These are phyloP conservation scores for Eupristina koningsbergeri DNA, from an alignment of 1,140 invertebrate species.

Conservation along the genomic window DNA sequence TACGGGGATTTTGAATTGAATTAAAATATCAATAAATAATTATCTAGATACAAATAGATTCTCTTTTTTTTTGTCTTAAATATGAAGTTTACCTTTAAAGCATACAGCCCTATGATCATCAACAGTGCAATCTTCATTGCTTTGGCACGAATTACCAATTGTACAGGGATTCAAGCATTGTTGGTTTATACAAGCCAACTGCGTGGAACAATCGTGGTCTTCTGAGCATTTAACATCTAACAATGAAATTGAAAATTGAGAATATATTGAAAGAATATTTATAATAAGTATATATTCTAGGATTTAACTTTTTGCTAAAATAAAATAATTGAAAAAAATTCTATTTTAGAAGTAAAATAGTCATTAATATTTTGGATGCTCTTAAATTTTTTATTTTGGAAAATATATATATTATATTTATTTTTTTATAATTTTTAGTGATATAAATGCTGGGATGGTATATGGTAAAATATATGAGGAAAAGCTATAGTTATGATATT, in stretches of 20 bases:
- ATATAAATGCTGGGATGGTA: conserved; percentile 10
- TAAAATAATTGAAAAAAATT: not conserved
- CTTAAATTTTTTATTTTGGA: not conserved
- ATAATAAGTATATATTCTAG: too few species aligned
- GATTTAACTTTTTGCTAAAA: not conserved
- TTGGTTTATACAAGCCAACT: conserved; percentile 84
- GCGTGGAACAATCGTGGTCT: conserved; percentile 81
- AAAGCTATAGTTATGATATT: conserved; percentile 8
- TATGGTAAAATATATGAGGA: conserved; percentile 1
- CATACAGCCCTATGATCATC: conserved; percentile 85
- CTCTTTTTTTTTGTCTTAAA: not conserved
- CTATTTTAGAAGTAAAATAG: not conserved
- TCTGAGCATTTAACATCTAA: conserved; percentile 81
- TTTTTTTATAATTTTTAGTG: conserved; percentile 4
- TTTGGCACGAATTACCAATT: conserved; percentile 79
- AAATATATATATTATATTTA: conserved; percentile 1
- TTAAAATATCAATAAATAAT: too few species aligned
- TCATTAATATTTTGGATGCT: not conserved
- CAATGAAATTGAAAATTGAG: conserved; percentile 55
- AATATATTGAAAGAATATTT: not conserved
- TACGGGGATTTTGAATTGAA: too few species aligned
- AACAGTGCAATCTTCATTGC: conserved; percentile 82
- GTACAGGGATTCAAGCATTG: conserved; percentile 85
- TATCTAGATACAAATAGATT: too few species aligned
- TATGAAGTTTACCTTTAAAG: conserved; percentile 77